phyloP scores from a whole-genome alignment of 1,140 invertebrate genomes.

The Helicoverpa zea region DNA sequence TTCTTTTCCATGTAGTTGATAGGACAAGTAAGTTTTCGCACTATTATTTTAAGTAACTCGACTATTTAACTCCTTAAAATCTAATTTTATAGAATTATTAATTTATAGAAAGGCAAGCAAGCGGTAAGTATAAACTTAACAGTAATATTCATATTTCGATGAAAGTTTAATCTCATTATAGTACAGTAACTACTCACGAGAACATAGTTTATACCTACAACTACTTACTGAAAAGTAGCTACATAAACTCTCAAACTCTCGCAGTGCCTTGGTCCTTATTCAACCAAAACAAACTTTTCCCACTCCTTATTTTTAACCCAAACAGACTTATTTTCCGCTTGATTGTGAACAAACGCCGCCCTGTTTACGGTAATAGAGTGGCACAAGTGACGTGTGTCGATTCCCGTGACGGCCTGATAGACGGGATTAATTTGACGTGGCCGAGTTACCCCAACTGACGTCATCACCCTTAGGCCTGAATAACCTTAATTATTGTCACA shows the following conservation, averaged over 20 bases:
- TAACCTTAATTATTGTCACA: conserved; percentile 40
- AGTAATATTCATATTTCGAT: no score
- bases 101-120: background rate
- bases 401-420: conserved; percentile 16
- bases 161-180: no score
- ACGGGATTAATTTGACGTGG: conserved; percentile 47
- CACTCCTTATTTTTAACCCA: background rate
- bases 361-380: conserved; percentile 33
- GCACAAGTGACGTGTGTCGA: conserved; percentile 12
- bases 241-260: background rate
- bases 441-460: background rate
- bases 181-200: no score
- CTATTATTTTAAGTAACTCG: background rate
- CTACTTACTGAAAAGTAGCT: background rate
- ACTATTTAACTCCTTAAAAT: no score
- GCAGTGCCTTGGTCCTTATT: background rate
- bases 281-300: conserved; percentile 23
- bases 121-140: background rate
- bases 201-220: no score
- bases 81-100: background rate
- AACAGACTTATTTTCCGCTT: conserved; percentile 3
- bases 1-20: conserved; percentile 91
- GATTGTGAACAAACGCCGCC: background rate
- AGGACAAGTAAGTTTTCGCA: conserved; percentile 87
- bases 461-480: background rate